Conservation (phyloP, 1,140 invertebrate species). For the Lysiphlebus fabarum region DNA sequence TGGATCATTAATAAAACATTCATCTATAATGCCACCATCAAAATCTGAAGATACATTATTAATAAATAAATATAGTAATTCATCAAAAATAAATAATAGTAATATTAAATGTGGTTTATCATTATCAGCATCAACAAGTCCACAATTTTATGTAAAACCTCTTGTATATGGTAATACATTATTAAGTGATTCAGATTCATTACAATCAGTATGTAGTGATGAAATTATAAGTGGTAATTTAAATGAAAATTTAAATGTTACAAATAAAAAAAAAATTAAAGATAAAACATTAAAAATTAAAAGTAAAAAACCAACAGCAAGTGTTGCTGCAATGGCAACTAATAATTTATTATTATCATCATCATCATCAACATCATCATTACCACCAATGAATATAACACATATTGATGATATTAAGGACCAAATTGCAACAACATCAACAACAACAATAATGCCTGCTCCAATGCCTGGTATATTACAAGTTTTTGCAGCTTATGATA, state of each 20-base stretch:
- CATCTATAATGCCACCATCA: slow-evolving; percentile 63
- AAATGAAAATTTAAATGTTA: slow-evolving; percentile 16
- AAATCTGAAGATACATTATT: slow-evolving; percentile 74
- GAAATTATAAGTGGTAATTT: slow-evolving; percentile 28
- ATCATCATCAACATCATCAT: not conserved
- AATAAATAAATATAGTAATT: slow-evolving; percentile 57
- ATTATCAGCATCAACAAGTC: slow-evolving; percentile 65
- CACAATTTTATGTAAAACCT: slow-evolving; percentile 60
- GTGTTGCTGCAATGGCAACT: slow-evolving; percentile 45
- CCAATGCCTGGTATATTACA: slow-evolving; percentile 60
- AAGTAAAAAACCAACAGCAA: slow-evolving; percentile 43
- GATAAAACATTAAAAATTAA: slow-evolving; percentile 30
- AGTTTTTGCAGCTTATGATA: slow-evolving; percentile 93
- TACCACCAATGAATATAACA: slow-evolving; percentile 29
- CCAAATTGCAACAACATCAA: slow-evolving; percentile 27
- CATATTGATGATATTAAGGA: slow-evolving; percentile 43
- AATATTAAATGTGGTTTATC: slow-evolving; percentile 59
- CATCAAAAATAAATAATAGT: slow-evolving; percentile 36
- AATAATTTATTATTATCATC: not conserved
- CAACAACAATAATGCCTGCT: slow-evolving; percentile 42
- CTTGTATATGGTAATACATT: slow-evolving; percentile 55
- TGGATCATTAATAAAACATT: slow-evolving; percentile 35
- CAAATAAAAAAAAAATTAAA: slow-evolving; percentile 31
- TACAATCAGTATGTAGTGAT: slow-evolving; percentile 60
- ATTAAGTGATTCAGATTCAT: slow-evolving; percentile 38